phyloP scores from a whole-genome alignment of 2,797 vertebrate species.

The Sebastes nivosus region DNA sequence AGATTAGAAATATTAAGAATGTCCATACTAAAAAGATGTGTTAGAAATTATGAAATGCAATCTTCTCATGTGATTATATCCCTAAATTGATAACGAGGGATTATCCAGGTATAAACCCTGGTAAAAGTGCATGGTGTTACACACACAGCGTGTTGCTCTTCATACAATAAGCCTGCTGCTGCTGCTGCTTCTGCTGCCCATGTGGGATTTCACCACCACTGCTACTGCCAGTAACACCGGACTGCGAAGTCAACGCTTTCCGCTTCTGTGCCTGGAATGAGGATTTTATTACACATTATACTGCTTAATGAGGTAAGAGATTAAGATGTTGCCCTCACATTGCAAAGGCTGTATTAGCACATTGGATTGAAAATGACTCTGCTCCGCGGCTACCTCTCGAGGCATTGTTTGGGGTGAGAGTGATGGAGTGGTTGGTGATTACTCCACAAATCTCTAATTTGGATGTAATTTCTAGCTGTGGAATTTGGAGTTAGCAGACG shows the following conservation, averaged over 20 bases:
- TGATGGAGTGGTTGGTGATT: constrained; percentile 63
- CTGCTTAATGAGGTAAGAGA: constrained; percentile 82
- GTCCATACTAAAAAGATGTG: neutral
- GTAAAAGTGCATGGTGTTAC: constrained; percentile 17
- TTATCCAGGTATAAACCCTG: constrained; percentile 64
- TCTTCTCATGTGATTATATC: constrained; percentile 56
- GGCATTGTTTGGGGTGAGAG: constrained; percentile 59
- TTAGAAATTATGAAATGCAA: constrained; percentile 47
- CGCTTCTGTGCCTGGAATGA: constrained; percentile 54
- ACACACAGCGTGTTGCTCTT: constrained; percentile 10
- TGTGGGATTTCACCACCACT: constrained; percentile 25
- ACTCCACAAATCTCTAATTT: constrained; percentile 54
- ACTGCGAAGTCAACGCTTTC: constrained; percentile 34
- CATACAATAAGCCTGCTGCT: constrained; percentile 7
- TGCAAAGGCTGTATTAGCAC: constrained; percentile 61
- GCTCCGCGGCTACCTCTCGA: constrained; percentile 39
- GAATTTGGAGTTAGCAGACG: constrained; percentile 19
- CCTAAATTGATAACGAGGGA: constrained; percentile 62
- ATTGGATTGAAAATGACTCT: constrained; percentile 49
- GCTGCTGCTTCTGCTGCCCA: neutral
- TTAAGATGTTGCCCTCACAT: constrained; percentile 73
- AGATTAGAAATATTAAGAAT: neutral
- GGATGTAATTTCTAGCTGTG: constrained; percentile 39
- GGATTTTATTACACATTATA: constrained; percentile 70
- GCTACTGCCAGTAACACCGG: constrained; percentile 13